Conservation (phyloP, 1,140 invertebrate genomes). For the Episyrphus balteatus region DNA sequence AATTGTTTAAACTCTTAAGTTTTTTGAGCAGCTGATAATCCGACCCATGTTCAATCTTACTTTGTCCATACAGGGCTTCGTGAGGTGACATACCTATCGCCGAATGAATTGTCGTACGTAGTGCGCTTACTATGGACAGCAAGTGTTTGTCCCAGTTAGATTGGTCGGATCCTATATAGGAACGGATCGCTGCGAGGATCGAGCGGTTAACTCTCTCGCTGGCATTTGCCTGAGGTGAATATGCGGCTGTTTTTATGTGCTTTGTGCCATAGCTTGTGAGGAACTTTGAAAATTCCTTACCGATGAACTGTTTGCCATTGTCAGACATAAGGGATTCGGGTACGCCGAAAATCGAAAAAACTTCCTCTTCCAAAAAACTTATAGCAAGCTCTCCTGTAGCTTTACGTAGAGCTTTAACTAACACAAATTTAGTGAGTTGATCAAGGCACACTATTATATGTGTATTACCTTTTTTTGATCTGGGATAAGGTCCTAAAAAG, state of each 20-base stretch:
- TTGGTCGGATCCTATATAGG: background rate
- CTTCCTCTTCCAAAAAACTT: slow-evolving; percentile 1
- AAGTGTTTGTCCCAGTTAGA: slow-evolving; percentile 3
- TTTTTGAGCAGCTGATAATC: too few relatives aligned
- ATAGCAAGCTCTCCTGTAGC: background rate
- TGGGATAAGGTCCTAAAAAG: slow-evolving; percentile 6
- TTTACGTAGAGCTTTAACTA: slow-evolving; percentile 1
- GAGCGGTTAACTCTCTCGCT: too few relatives aligned
- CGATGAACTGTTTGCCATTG: background rate
- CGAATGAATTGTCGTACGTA: too few relatives aligned
- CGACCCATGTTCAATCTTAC: slow-evolving; percentile 10
- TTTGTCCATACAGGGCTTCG: slow-evolving; percentile 5
- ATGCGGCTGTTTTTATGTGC: too few relatives aligned
- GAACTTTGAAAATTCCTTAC: background rate
- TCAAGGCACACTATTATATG: slow-evolving; percentile 3
- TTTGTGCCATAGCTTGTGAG: background rate
- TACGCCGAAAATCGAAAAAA: background rate
- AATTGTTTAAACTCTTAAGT: too few relatives aligned
- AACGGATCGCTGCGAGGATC: too few relatives aligned
- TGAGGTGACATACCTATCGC: slow-evolving; percentile 4
- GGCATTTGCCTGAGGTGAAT: too few relatives aligned
- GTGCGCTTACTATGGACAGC: background rate
- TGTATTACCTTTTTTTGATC: slow-evolving; percentile 5
- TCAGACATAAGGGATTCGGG: background rate
- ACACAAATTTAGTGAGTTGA: slow-evolving; percentile 5